Evolutionary conservation across 37 sponge, comb jelly and placozoan species (phyloP).

Genomic region (Tethya wilhelma): DNA sequence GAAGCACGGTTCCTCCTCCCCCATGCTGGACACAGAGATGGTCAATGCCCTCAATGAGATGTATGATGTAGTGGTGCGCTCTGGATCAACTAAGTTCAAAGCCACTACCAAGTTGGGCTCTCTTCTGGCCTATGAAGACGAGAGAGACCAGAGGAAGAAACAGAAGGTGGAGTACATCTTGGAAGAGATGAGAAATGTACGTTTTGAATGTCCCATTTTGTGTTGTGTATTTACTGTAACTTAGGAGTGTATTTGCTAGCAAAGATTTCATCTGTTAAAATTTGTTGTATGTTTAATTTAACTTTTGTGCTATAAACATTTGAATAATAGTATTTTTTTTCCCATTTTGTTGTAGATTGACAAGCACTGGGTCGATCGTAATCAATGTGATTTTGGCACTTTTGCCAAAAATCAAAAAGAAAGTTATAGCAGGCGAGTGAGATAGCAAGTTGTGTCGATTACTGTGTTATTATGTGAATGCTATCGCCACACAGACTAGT

Average conservation of each 20-base stretch:
- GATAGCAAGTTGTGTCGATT: not conserved
- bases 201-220: not conserved
- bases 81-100: slow-evolving; percentile 39
- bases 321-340: too few relatives aligned
- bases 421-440: slow-evolving; percentile 54
- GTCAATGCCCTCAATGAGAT: slow-evolving; percentile 28
- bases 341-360: slow-evolving; percentile 48
- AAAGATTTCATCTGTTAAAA: not conserved
- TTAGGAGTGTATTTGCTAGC: not conserved
- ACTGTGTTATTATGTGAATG: not conserved
- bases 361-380: slow-evolving; percentile 51
- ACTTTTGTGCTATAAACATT: too few relatives aligned
- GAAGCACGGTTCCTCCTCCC: not conserved
- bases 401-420: slow-evolving; percentile 44
- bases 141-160: slow-evolving; percentile 40
- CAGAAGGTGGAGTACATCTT: slow-evolving; percentile 50
- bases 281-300: not conserved
- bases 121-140: slow-evolving; percentile 33
- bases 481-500: slow-evolving; percentile 31
- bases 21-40: slow-evolving; percentile 34
- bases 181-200: slow-evolving; percentile 80
- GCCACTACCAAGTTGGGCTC: slow-evolving; percentile 34
- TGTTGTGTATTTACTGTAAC: not conserved
- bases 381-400: slow-evolving; percentile 37
- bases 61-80: slow-evolving; percentile 22